Conservation (phyloP, 2,888 invertebrate species). For the Lingula anatina region DNA sequence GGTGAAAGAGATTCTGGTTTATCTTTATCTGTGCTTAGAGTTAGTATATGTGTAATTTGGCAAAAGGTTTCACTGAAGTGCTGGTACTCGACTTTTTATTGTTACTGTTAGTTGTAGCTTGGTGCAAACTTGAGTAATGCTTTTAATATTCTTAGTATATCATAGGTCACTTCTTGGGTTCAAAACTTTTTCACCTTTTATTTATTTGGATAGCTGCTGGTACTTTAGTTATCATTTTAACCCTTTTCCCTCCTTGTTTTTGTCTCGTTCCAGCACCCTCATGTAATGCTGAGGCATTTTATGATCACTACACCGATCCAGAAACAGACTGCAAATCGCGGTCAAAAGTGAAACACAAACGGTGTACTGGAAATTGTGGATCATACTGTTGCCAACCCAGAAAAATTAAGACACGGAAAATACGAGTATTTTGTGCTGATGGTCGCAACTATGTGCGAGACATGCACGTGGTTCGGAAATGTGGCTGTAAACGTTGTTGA, state of each 20-base stretch:
- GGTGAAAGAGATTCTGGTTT: too few species aligned
- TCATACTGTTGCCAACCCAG: slow-evolving; percentile 77
- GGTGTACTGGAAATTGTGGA: slow-evolving; percentile 72
- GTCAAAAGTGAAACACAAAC: slow-evolving; percentile 84
- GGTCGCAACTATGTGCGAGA: slow-evolving; percentile 92
- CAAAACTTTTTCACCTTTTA: too few species aligned
- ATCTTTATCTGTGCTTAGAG: too few species aligned
- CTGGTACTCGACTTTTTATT: too few species aligned
- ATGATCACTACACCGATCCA: slow-evolving; percentile 73
- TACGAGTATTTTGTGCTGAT: slow-evolving; percentile 82
- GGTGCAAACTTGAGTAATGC: too few species aligned
- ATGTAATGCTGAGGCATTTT: slow-evolving; percentile 82
- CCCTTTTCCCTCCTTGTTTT: background rate
- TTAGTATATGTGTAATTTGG: too few species aligned
- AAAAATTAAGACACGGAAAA: slow-evolving; percentile 89
- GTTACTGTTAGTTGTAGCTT: too few species aligned
- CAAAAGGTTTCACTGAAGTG: too few species aligned
- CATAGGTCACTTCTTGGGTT: too few species aligned
- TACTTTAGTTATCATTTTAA: background rate
- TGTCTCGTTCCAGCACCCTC: slow-evolving; percentile 61
- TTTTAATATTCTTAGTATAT: too few species aligned
- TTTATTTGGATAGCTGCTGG: background rate
- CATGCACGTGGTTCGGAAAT: slow-evolving; percentile 93
- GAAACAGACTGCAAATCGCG: slow-evolving; percentile 87
- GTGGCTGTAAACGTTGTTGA: slow-evolving; percentile 67